Base-by-base conservation (phyloP, 1,140 invertebrate genomes). In the Drosophila paulistorum region DNA sequence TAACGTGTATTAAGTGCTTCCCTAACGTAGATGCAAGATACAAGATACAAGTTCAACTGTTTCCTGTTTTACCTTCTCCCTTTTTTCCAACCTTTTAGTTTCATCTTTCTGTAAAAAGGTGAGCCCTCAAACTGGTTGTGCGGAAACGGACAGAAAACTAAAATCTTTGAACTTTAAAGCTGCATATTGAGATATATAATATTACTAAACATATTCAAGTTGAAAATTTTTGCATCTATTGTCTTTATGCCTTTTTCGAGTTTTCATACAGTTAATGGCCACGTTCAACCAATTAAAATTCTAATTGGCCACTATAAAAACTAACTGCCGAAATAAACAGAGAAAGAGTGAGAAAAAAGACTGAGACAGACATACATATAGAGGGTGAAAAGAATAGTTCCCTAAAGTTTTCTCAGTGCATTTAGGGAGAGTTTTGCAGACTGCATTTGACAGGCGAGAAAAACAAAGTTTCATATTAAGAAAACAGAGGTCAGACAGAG, bases 231-330 rank as follows among this genome's bases (percentile, higher is more conserved):
- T 55, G 11, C 37, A 57, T 65, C 71, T 66, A 85, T 78, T 85
- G 81, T 81, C 81, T 85, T 81, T 67, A 81, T 77, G 65, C 58
- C 60, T 77, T 85, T 85, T 66, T 37, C 20, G 45, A 68, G 76
- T 68, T 69, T 58, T 51, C 17, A 39, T 62, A 58, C 68, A 13
- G 59, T 84, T 67, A 80, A 77, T 74, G 77, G 65, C 35, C 81
- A 84, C 81, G 81, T 86, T 86, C 55, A 20, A 61, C 60, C 81
- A 85, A 85, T 85, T 85, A 85, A 81, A 86, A 78, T 65, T 72
- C 51, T 81, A 81, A 81, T 86, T 81, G 68, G 45, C 55, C 7
- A n/a, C 41, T 68, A 77, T 81, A 62, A 78, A 85, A 81, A 71
- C 51, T 39, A 61, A 82, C 65, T 70, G 64, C 62, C 42, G 71